Evolutionary conservation across 1,140 invertebrate genomes (phyloP), one percentile per base, ranked within the genome.

Genomic region (Drosophila pseudoobscura): DNA sequence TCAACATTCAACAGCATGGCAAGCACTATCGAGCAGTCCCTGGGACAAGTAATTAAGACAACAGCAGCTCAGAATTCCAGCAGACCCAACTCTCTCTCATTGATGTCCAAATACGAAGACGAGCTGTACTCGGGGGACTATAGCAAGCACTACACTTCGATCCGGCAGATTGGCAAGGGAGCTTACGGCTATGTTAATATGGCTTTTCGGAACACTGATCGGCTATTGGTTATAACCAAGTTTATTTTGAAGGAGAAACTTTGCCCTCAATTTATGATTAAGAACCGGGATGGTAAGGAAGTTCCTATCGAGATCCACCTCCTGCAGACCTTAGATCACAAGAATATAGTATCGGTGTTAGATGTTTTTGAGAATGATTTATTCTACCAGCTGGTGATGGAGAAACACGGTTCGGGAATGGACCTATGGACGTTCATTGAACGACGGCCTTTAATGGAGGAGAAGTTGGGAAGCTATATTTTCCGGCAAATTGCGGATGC

Each of bases 361-460:
- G 95, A 96, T 82, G 94, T 95, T 22, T 96, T 94, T 91, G 95
- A 96, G 89, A 96, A 95, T 83, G 94, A 94, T 2, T 93, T 94
- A 46, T 96, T 94, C 80, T 94, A 95, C 76, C 95, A 96, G 92
- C 92, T 96, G 93, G 95, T 96, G 15, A 96, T 96, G 95, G 95
- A 96, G 88, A 96, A 96, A 74, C 95, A 96, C 89, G 96, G 96
- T n/a, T 93, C 93, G 24, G 95, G 95, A 1, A 96, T 96, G 95
- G 95, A 96, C 88, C 59, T 83, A 9, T 96, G 96, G 92, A 95
- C 96, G 90, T 96, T 96, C 83, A 96, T 96, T 58, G 96, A 96
- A 71, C 92, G 95, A 0, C 92, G 94, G 29, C 95, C 95, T 3
- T 78, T 93, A 43, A 92, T 96, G 65, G 95, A 96, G 76, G 95